These are phyloP conservation scores for Mythimna vitellina DNA, from an alignment of 2,888 invertebrate species.

Conservation along the genomic window DNA sequence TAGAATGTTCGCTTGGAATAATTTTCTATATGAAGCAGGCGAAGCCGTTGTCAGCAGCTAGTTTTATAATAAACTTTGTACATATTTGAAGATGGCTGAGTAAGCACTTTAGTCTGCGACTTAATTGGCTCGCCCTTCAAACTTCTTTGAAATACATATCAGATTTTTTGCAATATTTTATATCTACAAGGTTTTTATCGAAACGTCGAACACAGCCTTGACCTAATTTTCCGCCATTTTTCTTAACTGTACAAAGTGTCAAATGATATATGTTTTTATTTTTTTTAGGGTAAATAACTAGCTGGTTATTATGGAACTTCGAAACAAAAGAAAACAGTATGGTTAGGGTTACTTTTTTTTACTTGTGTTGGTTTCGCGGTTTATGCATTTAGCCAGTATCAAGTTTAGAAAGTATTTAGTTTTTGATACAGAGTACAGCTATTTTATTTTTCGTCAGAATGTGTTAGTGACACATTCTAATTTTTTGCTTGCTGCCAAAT, in stretches of 20 bases:
- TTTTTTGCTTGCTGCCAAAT: too few relatives aligned
- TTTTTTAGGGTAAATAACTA: constrained; percentile 7
- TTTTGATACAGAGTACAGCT: too few relatives aligned
- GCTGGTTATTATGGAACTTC: not conserved
- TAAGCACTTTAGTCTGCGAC: not conserved
- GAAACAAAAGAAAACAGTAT: too few relatives aligned
- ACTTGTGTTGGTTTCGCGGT: too few relatives aligned
- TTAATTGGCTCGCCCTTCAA: not conserved
- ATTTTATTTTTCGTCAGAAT: too few relatives aligned
- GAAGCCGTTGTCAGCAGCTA: too few relatives aligned
- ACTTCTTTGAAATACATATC: not conserved
- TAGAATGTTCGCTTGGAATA: too few relatives aligned
- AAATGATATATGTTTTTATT: constrained; percentile 21
- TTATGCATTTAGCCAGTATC: too few relatives aligned
- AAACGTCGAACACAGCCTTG: constrained; percentile 17
- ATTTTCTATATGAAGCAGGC: too few relatives aligned
- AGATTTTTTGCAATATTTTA: not conserved
- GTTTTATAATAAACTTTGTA: not conserved
- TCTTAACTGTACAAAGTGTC: constrained; percentile 5
- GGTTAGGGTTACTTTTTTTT: too few relatives aligned
- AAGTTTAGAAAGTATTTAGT: too few relatives aligned
- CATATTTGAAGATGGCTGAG: not conserved
- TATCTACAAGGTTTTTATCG: not conserved
- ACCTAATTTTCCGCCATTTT: constrained; percentile 30
- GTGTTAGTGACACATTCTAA: too few relatives aligned